phyloP scores from a whole-genome alignment of 2,888 invertebrate species.

The Mythimna albipuncta region DNA sequence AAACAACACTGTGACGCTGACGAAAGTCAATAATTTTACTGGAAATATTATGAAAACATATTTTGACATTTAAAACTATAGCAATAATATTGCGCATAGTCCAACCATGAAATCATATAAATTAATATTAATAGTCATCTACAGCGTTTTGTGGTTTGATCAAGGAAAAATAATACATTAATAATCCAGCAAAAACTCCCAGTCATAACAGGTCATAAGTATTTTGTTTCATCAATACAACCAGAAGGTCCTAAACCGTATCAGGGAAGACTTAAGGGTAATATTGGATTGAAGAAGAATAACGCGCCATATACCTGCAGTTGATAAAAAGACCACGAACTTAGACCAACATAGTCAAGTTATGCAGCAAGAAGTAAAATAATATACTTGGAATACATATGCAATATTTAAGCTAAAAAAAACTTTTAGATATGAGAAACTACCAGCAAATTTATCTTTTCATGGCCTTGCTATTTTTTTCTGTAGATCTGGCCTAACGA shows the following conservation, averaged over 20 bases:
- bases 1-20: not conserved
- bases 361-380: not conserved
- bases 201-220: constrained; percentile 13
- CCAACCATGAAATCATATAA: constrained; percentile 1
- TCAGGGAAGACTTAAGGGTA: constrained; percentile 17
- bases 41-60: not conserved
- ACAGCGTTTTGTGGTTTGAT: constrained; percentile 29
- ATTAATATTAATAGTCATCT: constrained; percentile 19
- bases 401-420: not conserved
- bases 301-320: constrained; percentile 24
- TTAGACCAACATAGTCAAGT: constrained; percentile 5
- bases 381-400: not conserved
- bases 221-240: constrained; percentile 23
- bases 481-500: not conserved
- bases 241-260: constrained; percentile 11
- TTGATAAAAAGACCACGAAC: constrained; percentile 24
- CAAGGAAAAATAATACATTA: constrained; percentile 45
- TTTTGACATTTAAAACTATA: not conserved
- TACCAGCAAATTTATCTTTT: not conserved
- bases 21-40: not conserved
- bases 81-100: constrained; percentile 3
- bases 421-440: not conserved
- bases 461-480: not conserved
- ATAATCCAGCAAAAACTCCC: constrained; percentile 31
- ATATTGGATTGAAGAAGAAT: constrained; percentile 16